Percentiles rank a stretch among this genome's conserved stretches.
These are phyloP conservation scores for Propithecus coquereli DNA, from an alignment of 2,113 vertebrate genomes.

Conservation along the genomic window DNA sequence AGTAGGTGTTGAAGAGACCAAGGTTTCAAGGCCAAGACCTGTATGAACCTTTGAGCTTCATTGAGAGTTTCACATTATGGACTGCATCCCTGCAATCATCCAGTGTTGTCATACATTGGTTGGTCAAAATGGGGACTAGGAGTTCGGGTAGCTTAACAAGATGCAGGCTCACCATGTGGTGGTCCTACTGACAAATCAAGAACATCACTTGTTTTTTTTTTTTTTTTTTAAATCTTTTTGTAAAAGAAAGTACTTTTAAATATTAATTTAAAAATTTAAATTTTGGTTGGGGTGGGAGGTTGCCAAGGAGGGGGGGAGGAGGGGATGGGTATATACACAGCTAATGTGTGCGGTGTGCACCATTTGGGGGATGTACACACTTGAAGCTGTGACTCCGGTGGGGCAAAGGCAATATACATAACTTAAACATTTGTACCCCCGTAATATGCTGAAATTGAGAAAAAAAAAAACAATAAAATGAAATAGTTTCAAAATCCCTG, in stretches of 20 bases:
- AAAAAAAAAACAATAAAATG: not conserved
- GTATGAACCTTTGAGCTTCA: not conserved
- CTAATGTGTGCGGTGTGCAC: too few relatives aligned
- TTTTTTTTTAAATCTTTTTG: not conserved
- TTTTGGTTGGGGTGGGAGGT: not conserved
- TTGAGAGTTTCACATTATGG: not conserved
- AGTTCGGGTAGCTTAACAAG: not conserved
- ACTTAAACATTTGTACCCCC: too few relatives aligned
- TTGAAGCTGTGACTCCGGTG: too few relatives aligned
- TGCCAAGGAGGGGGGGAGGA: not conserved
- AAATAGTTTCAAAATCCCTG: conserved; percentile 17
- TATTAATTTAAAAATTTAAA: conserved; percentile 26
- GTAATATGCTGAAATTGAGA: too few relatives aligned
- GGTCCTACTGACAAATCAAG: conserved; percentile 1
- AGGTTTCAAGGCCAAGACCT: not conserved
- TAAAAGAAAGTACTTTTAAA: not conserved
- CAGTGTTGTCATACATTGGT: not conserved
- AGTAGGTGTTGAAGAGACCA: not conserved
- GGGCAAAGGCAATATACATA: too few relatives aligned
- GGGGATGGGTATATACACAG: too few relatives aligned
- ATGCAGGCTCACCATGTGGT: not conserved
- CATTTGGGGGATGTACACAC: too few relatives aligned
- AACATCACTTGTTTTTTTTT: not conserved
- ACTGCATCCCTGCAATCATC: not conserved
- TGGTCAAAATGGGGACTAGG: not conserved